These are phyloP conservation scores for Holcopasites calliopsidis DNA, from an alignment of 1,140 invertebrate species.

Conservation along the genomic window DNA sequence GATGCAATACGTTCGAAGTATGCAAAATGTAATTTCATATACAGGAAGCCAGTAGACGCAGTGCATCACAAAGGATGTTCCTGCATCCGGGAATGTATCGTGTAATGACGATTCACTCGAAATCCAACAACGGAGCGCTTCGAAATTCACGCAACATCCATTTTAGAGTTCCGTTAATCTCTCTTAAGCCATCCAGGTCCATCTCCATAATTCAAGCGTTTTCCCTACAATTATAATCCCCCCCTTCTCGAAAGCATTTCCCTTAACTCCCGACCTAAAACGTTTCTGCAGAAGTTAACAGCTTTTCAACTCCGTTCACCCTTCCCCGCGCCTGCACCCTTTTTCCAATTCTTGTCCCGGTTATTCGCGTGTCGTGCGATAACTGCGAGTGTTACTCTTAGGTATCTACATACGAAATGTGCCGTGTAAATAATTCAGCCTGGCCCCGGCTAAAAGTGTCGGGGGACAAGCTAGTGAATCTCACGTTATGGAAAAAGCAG, in stretches of 20 bases:
- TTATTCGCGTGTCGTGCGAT: slow-evolving; percentile 22
- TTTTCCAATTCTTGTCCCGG: slow-evolving; percentile 22
- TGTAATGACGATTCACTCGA: too few species aligned
- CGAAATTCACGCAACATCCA: too few species aligned
- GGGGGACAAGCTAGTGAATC: not conserved
- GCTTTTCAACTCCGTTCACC: not conserved
- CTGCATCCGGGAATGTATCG: too few species aligned
- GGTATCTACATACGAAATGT: slow-evolving; percentile 52
- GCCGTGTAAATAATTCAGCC: slow-evolving; percentile 63
- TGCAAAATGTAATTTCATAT: too few species aligned
- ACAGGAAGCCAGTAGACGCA: too few species aligned
- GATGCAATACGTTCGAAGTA: too few species aligned
- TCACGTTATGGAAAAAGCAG: too few species aligned
- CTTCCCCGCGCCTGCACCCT: too few species aligned
- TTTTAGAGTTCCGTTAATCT: slow-evolving; percentile 1
- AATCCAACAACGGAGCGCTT: too few species aligned
- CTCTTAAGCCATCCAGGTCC: not conserved
- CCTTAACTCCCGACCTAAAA: not conserved
- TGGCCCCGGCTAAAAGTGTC: slow-evolving; percentile 46
- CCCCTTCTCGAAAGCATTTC: not conserved
- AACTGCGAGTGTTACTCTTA: slow-evolving; percentile 41
- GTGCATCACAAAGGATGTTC: too few species aligned
- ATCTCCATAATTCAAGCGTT: not conserved
- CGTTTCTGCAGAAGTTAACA: not conserved
- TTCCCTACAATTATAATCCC: not conserved